A percentile compares a stretch with the other conserved stretches of the same genome.
These are phyloP conservation scores for Octonoba sinensis DNA, from an alignment of 2,888 invertebrate species.

Conservation along the genomic window DNA sequence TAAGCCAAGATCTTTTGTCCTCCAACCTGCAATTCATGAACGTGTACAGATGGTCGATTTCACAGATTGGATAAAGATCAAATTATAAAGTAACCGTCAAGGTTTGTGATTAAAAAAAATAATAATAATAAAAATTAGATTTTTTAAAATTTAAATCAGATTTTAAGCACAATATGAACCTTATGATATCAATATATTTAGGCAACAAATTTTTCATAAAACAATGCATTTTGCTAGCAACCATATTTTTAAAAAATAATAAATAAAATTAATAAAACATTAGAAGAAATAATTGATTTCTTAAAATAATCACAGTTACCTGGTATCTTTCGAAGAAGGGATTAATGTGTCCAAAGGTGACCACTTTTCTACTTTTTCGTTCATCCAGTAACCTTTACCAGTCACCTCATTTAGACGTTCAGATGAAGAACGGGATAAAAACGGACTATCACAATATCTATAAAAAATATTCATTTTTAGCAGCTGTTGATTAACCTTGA, in stretches of 20 bases:
- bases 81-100: no score
- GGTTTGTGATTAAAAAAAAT: no score
- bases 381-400: constrained; percentile 49
- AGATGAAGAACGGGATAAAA: constrained; percentile 63
- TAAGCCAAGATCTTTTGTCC: constrained; percentile 9
- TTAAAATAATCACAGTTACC: constrained; percentile 30
- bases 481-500: no score
- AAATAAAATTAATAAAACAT: not conserved
- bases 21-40: constrained; percentile 1
- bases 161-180: no score
- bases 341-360: constrained; percentile 51
- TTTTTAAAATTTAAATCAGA: no score
- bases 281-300: not conserved
- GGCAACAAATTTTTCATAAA: no score
- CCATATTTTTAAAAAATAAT: not conserved
- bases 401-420: constrained; percentile 42
- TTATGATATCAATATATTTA: no score
- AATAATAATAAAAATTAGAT: no score
- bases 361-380: constrained; percentile 61
- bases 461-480: constrained; percentile 5
- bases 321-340: constrained; percentile 55
- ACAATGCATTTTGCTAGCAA: not conserved
- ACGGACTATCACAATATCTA: constrained; percentile 66
- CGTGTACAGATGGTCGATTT: not conserved
- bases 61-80: no score